Percentiles rank a stretch among this genome's conserved stretches.
phyloP scores from a whole-genome alignment of 1,140 invertebrate genomes.

The Zaprionus capensis region DNA sequence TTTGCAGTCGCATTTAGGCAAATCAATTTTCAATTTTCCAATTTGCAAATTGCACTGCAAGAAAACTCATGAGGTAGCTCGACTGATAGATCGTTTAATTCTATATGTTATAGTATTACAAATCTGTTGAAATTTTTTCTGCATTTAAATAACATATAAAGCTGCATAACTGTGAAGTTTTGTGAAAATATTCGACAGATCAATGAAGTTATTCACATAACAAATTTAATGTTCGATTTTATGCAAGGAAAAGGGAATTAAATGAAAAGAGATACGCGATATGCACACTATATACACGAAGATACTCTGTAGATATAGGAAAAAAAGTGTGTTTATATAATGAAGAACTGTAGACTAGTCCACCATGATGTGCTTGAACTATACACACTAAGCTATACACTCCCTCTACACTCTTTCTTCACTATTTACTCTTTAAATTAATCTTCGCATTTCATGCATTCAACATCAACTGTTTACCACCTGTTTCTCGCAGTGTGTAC shows the following conservation, averaged over 20 bases:
- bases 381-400: no score
- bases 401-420: no score
- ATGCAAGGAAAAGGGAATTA: no score
- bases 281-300: neutral
- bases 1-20: constrained; percentile 28
- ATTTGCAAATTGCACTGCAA: neutral
- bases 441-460: no score
- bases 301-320: neutral
- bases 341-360: neutral
- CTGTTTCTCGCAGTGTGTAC: constrained; percentile 48
- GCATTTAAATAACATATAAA: neutral
- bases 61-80: neutral
- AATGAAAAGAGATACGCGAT: neutral
- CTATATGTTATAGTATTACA: neutral
- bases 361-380: no score
- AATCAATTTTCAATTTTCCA: constrained; percentile 34
- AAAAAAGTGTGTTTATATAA: neutral
- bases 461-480: no score
- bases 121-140: neutral
- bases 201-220: neutral
- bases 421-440: no score
- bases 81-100: neutral
- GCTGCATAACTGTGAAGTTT: neutral
- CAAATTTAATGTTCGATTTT: no score
- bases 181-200: neutral